Base-by-base conservation (phyloP, 2,113 vertebrate species). In the Cochlearius cochlearius region DNA sequence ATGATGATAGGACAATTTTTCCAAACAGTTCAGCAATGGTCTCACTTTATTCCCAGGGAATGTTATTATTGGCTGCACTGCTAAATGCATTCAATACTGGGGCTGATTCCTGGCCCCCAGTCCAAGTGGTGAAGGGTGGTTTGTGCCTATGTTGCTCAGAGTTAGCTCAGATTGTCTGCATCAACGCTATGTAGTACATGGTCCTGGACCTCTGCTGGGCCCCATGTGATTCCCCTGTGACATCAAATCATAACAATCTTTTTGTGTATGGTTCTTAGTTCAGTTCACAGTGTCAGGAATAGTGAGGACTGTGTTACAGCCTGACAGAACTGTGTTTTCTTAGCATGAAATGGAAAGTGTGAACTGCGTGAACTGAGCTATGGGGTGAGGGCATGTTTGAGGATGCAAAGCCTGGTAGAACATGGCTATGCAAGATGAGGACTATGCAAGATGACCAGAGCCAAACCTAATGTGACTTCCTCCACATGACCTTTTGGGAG, bases 21-120 rank as follows among this genome's bases (percentile, higher is more conserved):
- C 58, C 87, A 90, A 95, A 95, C 52, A 69, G 62, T 76, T 94
- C 86, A 88, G 89, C 55, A 82, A 39, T 29, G 41, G 80, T 66
- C 81, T 87, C 62, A 77, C 62, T 95, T 90, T 94, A 90, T 95
- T 95, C 82, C 38, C 85, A 86, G 50, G 59, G 93, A 96, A 93
- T 96, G 92, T 96, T 97, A 74, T 96, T 96, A 77, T 66, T 95
- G 96, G 96, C 96, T 76, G 27, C 58, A 41, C 29, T 62, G 93
- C 39, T 66, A 58, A 92, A 49, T 69, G 38, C 0, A 0, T 86
- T 89, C 86, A 79, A 23, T 58, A 80, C 67, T 43, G 43, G 83
- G 91, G 58, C 86, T 96, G 81, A 91, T 88, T 96, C 71, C 84
- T 96, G 93, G 92, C 84, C 81, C 53, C 39, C 25, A 18, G 71